These are phyloP conservation scores for Ischnura elegans DNA, from an alignment of 2,888 invertebrate genomes.

Conservation along the genomic window DNA sequence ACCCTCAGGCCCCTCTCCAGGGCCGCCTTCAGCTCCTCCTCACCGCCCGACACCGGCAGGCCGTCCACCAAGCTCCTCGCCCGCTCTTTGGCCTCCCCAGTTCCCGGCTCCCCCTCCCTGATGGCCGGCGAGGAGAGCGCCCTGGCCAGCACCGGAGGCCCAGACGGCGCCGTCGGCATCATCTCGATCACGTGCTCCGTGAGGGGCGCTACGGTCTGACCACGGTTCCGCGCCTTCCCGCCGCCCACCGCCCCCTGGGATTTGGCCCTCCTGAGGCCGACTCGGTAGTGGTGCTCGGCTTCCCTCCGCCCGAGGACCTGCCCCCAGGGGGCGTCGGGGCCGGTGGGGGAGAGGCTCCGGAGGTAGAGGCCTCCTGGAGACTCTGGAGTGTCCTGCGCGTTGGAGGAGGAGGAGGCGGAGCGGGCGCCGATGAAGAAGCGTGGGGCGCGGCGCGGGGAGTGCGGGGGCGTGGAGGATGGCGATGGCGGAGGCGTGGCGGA, in stretches of 20 bases:
- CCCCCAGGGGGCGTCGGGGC: neutral
- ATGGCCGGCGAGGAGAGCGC: neutral
- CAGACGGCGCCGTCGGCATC: neutral
- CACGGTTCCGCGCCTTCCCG: neutral
- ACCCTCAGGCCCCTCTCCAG: neutral
- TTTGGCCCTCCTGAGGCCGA: neutral
- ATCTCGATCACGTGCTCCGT: slow-evolving; percentile 50
- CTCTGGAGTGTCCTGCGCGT: neutral
- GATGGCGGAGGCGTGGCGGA: slow-evolving; percentile 10
- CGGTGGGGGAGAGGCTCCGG: neutral
- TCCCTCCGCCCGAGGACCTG: neutral
- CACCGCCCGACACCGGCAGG: neutral
- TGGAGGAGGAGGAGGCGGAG: slow-evolving; percentile 36
- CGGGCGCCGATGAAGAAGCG: slow-evolving; percentile 52
- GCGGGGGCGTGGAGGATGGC: neutral
- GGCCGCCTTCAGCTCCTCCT: neutral
- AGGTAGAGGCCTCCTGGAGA: neutral
- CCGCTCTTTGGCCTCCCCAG: neutral
- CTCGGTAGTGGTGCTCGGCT: neutral
- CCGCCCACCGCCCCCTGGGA: neutral
- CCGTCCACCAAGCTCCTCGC: neutral
- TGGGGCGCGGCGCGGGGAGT: neutral
- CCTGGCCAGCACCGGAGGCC: neutral
- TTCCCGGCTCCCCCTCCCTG: neutral
- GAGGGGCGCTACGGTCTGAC: neutral